Base-by-base conservation (phyloP, 1,140 invertebrate species). In the Cotesia glomerata region DNA sequence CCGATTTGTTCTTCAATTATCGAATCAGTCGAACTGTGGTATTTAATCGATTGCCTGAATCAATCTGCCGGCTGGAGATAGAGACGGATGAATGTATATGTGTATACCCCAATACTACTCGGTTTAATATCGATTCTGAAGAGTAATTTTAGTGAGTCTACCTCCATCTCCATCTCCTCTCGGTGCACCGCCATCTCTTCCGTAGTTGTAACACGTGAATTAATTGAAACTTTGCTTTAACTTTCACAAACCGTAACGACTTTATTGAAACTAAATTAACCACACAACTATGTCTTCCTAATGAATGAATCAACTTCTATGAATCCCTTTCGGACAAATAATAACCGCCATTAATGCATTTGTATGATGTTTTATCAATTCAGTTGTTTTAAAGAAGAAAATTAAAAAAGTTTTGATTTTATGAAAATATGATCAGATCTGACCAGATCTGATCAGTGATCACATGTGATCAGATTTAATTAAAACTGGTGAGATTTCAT, bases 1-100 rank as follows among this genome's bases (percentile, higher is more conserved):
- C 67, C 51, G 56, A 69, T 69, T 69, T 69, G 67, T 54, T 56
- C 67, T 69, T 69, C 51, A 69, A 69, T 69, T 69, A 69, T 69
- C 67, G 67, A 69, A 16, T 69, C 67, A 56, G 67, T 69, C 14
- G 51, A 39, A 59, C 67, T 69, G 67, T 56, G 67, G 67, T 59
- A 69, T 69, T 69, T 39, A 69, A 69, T 69, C 67, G 67, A 69
- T 69, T 69, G 67, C 67, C 36, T 69, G 67, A 34, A 69, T 69
- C 67, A 69, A 69, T 69, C 67, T 58, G 56, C 51, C 14, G 35
- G 32, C 16, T 69, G 64, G 26, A 51, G 8, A 11, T 45, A 45
- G 39, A 45, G 7, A 45, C 5, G 11, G 5, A 39, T 39, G 9
- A 8, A 39, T 39, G 5, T 39, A 39, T 39, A 4, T 39, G 36